Conservation (phyloP, 2,113 vertebrate genomes). For the Baryphthengus martii region DNA sequence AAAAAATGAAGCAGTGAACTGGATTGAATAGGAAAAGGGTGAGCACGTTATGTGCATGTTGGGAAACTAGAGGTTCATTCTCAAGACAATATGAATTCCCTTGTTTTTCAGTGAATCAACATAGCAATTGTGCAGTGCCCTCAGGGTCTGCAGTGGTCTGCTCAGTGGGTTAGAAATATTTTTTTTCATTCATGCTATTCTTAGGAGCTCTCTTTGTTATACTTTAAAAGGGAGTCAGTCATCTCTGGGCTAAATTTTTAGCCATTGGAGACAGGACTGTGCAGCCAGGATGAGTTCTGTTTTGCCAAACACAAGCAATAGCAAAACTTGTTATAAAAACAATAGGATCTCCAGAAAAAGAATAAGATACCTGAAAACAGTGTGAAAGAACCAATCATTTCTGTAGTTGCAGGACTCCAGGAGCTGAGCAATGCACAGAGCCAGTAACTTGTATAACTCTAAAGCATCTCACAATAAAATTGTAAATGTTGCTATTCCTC, state of each 20-base stretch:
- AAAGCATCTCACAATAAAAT: background rate
- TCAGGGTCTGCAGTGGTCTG: background rate
- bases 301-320: background rate
- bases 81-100: background rate
- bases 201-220: background rate
- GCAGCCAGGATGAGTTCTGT: background rate
- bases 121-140: background rate
- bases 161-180: background rate
- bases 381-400: background rate
- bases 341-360: background rate
- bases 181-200: slow-evolving; percentile 30
- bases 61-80: background rate
- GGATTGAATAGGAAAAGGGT: background rate
- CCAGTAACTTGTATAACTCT: background rate
- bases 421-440: background rate
- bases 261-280: background rate
- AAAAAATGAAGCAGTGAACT: background rate
- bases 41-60: background rate
- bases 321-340: background rate
- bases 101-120: slow-evolving; percentile 2
- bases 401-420: background rate
- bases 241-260: background rate
- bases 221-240: background rate
- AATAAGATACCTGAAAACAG: background rate
- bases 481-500: background rate